Evolutionary conservation across 2,797 vertebrate genomes (phyloP).

Genomic region (Semotilus atromaculatus): DNA sequence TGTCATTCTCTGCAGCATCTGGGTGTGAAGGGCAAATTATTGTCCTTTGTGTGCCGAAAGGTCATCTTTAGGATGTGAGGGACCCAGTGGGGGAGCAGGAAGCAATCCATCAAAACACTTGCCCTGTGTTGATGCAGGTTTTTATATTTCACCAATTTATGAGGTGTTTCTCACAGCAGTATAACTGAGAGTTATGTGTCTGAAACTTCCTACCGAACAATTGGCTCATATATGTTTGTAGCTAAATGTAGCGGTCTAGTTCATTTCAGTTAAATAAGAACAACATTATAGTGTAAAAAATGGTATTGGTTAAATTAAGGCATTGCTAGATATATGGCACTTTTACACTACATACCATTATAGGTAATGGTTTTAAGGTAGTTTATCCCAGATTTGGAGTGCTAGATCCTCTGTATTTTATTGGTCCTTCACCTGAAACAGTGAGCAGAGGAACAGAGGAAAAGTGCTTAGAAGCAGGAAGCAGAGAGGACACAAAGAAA

Average conservation of each 20-base stretch:
- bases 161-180: background rate
- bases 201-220: background rate
- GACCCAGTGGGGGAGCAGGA: background rate
- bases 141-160: background rate
- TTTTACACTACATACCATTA: background rate
- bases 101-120: background rate
- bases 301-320: background rate
- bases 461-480: conserved; percentile 24
- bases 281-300: background rate
- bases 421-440: conserved; percentile 14
- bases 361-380: background rate
- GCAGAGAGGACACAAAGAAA: background rate
- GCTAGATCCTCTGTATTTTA: background rate
- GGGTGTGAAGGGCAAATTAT: conserved; percentile 50
- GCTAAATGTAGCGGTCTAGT: background rate
- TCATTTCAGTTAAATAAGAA: background rate
- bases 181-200: background rate
- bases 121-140: background rate
- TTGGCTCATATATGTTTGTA: background rate
- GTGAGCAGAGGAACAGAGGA: conserved; percentile 16
- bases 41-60: background rate
- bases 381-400: background rate
- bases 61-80: background rate
- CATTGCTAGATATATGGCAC: background rate
- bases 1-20: conserved; percentile 70